Base-by-base conservation (phyloP, 1,140 invertebrate genomes). In the Nasonia longicornis region DNA sequence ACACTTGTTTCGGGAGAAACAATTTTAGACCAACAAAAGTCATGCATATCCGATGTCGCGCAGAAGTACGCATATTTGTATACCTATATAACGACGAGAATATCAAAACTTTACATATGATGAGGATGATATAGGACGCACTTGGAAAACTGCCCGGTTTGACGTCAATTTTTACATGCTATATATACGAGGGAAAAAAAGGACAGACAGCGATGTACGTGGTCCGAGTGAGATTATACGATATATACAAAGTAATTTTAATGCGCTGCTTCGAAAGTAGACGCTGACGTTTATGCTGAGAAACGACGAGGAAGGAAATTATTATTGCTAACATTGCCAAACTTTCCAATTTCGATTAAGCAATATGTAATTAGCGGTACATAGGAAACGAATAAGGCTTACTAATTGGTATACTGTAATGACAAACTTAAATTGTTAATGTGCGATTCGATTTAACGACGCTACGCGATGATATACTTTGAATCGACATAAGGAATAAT, bases 131-230 rank as follows among this genome's bases (percentile, higher is more conserved):
- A 26, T 35, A 35, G 45, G 14, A 12, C 45, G 52, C 67, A 71
- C 67, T 78, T 70, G 42, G 77, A 70, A 79, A 70, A 72, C 10
- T 42, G 48, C 31, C 77, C 71, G 48, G 58, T 63, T 78, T 58
- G 6, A 58, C 14, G 52, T 58, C 52, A 16, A n/a, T n/a, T 52
- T 52, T 52, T 4, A 16, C 48, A 52, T 52, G 38, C 38, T 10
- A 52, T 14, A 10, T 48, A 14, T 14, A 48, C 16, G 12, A 20
- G 48, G 16, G 16, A 20, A 52, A 14, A 52, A 52, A 48, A 11
- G 10, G 11, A 48, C 14, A 48, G 45, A 48, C 20, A 58, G 3
- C 52, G 14, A 20, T 26, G 26, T 26, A 26, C 4, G 31, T 20
- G 16, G 52, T 58, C 16, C 20, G 52, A 58, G 52, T 58, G 52